phyloP scores from a whole-genome alignment of 2,888 invertebrate species.

The Limnephilus marmoratus region DNA sequence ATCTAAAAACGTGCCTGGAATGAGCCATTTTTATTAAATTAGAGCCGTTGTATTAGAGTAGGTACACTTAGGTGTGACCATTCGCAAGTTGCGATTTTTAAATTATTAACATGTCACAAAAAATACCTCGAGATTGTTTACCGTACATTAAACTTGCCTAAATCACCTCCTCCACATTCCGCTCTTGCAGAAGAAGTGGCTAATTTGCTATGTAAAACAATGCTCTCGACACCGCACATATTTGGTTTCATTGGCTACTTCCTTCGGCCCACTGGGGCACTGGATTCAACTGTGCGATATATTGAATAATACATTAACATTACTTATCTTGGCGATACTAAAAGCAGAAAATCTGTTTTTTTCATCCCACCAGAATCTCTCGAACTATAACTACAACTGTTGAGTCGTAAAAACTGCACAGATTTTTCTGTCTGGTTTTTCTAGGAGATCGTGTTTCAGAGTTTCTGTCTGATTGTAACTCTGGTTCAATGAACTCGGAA shows the following conservation, averaged over 20 bases:
- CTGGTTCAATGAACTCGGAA: too few species aligned
- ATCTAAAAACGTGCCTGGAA: too few species aligned
- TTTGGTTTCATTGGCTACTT: constrained; percentile 21
- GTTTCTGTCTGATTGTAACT: too few species aligned
- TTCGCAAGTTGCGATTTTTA: too few species aligned
- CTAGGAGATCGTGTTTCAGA: too few species aligned
- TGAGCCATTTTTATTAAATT: too few species aligned
- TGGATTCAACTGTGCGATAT: neutral
- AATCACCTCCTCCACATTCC: neutral
- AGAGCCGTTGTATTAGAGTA: too few species aligned
- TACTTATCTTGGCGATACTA: neutral
- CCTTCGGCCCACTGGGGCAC: constrained; percentile 14
- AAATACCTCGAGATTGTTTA: too few species aligned
- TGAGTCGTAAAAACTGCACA: neutral
- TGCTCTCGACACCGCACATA: neutral
- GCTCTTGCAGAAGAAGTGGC: neutral
- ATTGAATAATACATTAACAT: neutral
- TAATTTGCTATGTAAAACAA: neutral
- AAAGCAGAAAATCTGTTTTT: neutral
- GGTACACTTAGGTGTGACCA: too few species aligned
- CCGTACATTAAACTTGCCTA: neutral
- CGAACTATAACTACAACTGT: too few species aligned
- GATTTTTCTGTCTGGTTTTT: too few species aligned
- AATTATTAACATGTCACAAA: too few species aligned
- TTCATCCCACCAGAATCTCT: neutral